These are phyloP conservation scores for Sapayoa aenigma DNA, from an alignment of 2,113 vertebrate species.

Conservation along the genomic window DNA sequence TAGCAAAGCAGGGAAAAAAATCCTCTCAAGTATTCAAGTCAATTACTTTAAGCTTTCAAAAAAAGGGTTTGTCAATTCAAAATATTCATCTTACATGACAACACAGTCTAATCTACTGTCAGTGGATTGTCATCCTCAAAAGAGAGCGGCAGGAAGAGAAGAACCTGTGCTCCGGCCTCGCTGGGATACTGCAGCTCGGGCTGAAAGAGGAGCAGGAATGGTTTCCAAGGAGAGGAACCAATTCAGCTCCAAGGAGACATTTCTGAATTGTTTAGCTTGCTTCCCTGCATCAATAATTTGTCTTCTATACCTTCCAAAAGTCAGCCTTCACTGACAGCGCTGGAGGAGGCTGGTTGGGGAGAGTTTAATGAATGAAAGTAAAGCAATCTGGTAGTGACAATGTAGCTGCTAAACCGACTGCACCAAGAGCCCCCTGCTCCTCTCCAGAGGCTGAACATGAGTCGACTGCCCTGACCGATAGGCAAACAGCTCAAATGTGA, in stretches of 20 bases:
- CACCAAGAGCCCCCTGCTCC: not conserved
- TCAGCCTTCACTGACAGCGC: not conserved
- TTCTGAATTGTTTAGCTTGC: slow-evolving; percentile 12
- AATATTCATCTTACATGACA: slow-evolving; percentile 46
- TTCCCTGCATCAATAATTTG: not conserved
- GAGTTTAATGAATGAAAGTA: not conserved
- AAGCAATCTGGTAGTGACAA: not conserved
- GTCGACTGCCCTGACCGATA: not conserved
- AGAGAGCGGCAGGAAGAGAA: not conserved
- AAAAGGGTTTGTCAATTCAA: not conserved
- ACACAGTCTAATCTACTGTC: slow-evolving; percentile 10
- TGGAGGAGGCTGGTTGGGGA: not conserved
- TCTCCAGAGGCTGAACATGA: not conserved
- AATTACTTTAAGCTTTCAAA: slow-evolving; percentile 23
- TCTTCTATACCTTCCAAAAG: not conserved
- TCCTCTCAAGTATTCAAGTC: not conserved
- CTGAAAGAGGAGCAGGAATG: not conserved
- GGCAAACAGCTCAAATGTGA: not conserved
- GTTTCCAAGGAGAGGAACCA: slow-evolving; percentile 30
- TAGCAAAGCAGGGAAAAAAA: not conserved
- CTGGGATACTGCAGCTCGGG: not conserved
- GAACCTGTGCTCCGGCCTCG: not conserved
- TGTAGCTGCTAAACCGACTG: not conserved
- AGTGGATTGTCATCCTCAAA: not conserved
- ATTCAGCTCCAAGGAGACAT: not conserved